phyloP scores from a whole-genome alignment of 2,113 vertebrate genomes.

The Chaetodon trifascialis region DNA sequence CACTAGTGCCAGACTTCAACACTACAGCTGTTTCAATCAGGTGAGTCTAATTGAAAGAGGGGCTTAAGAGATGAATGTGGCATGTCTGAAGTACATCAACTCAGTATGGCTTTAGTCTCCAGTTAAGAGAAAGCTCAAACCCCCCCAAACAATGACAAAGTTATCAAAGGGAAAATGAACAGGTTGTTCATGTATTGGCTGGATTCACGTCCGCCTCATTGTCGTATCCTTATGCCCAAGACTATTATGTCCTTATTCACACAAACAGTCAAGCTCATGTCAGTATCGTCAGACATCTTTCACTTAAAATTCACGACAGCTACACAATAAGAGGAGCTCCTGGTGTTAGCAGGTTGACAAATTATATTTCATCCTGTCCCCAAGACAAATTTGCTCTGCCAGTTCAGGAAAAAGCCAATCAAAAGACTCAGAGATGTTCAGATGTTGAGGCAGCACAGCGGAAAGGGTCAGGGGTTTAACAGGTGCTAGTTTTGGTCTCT shows the following conservation, averaged over 20 bases:
- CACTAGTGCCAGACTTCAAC: neutral
- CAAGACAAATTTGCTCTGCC: conserved; percentile 9
- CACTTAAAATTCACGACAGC: conserved; percentile 10
- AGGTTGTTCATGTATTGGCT: neutral
- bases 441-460: neutral
- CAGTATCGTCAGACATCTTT: conserved; percentile 11
- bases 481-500: neutral
- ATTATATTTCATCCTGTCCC: conserved; percentile 18
- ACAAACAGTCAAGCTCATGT: conserved; percentile 9
- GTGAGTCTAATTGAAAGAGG: neutral
- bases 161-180: neutral
- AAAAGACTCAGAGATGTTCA: neutral
- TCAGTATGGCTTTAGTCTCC: no score
- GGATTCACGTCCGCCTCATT: neutral
- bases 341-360: conserved; percentile 6
- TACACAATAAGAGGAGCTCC: neutral
- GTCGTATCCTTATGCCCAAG: neutral
- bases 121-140: neutral
- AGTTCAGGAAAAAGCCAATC: neutral
- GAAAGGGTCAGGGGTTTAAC: neutral
- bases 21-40: neutral
- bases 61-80: neutral
- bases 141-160: neutral
- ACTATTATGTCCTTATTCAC: conserved; percentile 4
- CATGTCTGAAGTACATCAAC: neutral